Percentiles rank a stretch among this genome's conserved stretches.
These are phyloP conservation scores for Bergia puertoricense DNA, from an alignment of 92 coral and sea anemone genomes.

Conservation along the genomic window DNA sequence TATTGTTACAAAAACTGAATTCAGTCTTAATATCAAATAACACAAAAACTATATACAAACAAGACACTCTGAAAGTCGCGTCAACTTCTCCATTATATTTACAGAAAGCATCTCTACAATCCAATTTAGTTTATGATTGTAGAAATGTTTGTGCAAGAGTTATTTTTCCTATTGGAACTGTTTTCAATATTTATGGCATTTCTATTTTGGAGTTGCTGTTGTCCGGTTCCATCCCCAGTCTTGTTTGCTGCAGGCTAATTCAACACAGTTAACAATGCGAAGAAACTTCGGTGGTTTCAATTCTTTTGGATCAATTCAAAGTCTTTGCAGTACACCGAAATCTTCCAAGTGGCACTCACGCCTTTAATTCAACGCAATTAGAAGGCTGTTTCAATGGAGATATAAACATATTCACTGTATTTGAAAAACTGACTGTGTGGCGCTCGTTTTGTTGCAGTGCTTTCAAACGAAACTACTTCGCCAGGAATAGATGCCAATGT, in stretches of 20 bases:
- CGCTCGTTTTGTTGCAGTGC: too few species aligned
- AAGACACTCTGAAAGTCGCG: background rate
- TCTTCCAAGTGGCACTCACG: background rate
- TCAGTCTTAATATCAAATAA: background rate
- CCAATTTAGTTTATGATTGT: too few species aligned
- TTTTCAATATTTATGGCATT: background rate
- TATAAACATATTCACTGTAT: too few species aligned
- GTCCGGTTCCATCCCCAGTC: conserved; percentile 29
- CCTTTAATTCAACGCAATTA: background rate
- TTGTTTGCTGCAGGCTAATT: conserved; percentile 21
- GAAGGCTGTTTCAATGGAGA: too few species aligned
- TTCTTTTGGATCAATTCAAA: background rate
- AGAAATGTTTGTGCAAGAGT: conserved; percentile 32
- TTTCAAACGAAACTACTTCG: too few species aligned
- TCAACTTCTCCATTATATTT: too few species aligned
- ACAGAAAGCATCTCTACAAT: background rate
- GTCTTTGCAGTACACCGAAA: background rate
- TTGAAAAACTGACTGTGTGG: too few species aligned
- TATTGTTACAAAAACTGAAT: background rate
- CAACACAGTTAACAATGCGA: background rate
- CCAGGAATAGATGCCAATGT: too few species aligned
- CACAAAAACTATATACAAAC: background rate
- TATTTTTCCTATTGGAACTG: conserved; percentile 29
- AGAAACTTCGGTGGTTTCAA: background rate
- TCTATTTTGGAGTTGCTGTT: conserved; percentile 24